Evolutionary conservation across 2,888 invertebrate genomes (phyloP), one percentile per base, ranked within the genome.

Genomic region (Apamea monoglypha): DNA sequence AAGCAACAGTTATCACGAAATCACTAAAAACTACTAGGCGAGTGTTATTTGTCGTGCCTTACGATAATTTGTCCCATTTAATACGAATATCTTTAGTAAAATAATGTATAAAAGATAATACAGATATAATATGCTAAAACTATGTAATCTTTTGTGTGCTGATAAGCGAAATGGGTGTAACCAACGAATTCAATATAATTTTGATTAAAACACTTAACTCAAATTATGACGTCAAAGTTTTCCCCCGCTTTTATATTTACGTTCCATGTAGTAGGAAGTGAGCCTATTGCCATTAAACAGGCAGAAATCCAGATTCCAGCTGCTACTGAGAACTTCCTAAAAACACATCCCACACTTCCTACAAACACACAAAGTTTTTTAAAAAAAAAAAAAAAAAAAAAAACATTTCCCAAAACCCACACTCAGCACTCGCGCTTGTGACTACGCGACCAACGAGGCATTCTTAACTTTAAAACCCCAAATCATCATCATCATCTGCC

Each of bases 31-130:
- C n/a, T 16, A 56, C 25, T 12, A 18, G 14, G 6, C 69, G 67
- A 12, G 53, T 78, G 29, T 64, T 53, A 53, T n/a, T 50, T 4
- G 29, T 36, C 44, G 61, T 18, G 66, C 29, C 3, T 71, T 25
- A 47, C 53, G 69, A 72, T 85, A 66, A 80, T 64, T 79, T 78
- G 86, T 66, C 32, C 74, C 36, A 71, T 72, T 78, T 73, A 72
- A 72, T 47, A 61, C 53, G 5, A 59, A 56, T 85, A 82, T 82
- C 86, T 81, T 18, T 2, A 74, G 86, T 77, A 53, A 12, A 76
- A 70, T 70, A 71, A 76, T 53, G 40, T 76, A 14, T n/a, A 14
- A 36, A 63, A 56, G 84, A 83, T 83, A 74, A 63, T 64, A 50
- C 4, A 25, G 82, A 85, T 76, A 80, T 36, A 74, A 50, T 70